These are phyloP conservation scores for Calephelis virginiensis DNA, from an alignment of 1,140 invertebrate genomes.

Conservation along the genomic window DNA sequence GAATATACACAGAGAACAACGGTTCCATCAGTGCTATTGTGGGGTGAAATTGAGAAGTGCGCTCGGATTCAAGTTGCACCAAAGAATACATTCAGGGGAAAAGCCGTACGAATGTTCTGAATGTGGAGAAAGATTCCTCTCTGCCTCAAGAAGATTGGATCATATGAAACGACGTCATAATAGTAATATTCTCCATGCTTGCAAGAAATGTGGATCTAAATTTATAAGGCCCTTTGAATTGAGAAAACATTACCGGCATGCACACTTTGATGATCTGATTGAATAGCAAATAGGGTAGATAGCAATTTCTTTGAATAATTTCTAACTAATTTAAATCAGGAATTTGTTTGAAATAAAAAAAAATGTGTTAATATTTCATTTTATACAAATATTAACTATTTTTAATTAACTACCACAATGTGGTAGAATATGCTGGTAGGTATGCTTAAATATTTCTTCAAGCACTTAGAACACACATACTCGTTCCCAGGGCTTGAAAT, in stretches of 20 bases:
- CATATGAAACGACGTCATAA: slow-evolving; percentile 61
- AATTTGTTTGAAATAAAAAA: too few species aligned
- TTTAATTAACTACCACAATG: too few species aligned
- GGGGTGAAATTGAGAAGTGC: slow-evolving; percentile 53
- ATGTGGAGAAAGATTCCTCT: slow-evolving; percentile 79
- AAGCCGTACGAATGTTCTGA: slow-evolving; percentile 86
- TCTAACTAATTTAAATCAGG: too few species aligned
- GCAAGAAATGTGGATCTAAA: slow-evolving; percentile 42
- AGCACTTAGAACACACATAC: too few species aligned
- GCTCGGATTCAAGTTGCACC: slow-evolving; percentile 58
- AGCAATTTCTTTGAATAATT: background rate
- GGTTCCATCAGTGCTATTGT: slow-evolving; percentile 61
- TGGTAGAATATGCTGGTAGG: too few species aligned
- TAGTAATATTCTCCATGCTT: slow-evolving; percentile 47
- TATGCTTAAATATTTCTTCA: too few species aligned
- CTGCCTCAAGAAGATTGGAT: slow-evolving; percentile 58
- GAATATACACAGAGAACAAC: slow-evolving; percentile 53
- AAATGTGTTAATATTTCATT: too few species aligned
- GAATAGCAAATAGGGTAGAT: slow-evolving; percentile 17
- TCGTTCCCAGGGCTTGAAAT: too few species aligned
- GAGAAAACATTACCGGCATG: slow-evolving; percentile 46
- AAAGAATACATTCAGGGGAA: slow-evolving; percentile 84
- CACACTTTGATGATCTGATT: slow-evolving; percentile 19
- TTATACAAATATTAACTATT: too few species aligned
- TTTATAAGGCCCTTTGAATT: slow-evolving; percentile 60